Evolutionary conservation across 2,113 vertebrate genomes (phyloP).

Genomic region (Neolamprologus sp.): DNA sequence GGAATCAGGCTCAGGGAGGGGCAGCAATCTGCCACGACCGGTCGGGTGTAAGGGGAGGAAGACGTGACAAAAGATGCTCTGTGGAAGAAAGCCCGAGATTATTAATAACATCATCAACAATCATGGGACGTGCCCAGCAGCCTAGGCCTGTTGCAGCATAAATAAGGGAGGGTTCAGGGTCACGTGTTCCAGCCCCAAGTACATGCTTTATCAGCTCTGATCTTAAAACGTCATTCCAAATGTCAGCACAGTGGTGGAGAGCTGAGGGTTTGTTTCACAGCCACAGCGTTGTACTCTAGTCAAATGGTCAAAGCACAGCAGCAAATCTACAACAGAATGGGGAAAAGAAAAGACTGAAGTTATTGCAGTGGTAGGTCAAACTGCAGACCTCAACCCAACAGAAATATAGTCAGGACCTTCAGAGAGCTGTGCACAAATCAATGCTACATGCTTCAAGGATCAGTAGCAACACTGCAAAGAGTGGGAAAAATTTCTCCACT

Average conservation of each 20-base stretch:
- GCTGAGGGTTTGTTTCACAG: neutral
- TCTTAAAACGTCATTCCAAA: neutral
- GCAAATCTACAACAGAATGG: neutral
- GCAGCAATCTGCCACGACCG: neutral
- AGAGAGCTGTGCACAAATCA: neutral
- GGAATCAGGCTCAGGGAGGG: neutral
- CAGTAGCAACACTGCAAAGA: neutral
- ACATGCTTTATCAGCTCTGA: accelerated
- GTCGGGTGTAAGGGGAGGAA: neutral
- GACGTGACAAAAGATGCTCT: neutral
- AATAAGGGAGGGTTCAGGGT: neutral
- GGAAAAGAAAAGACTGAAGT: neutral
- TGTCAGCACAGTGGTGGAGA: neutral
- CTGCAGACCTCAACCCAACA: neutral
- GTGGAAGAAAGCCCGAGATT: neutral
- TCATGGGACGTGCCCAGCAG: neutral
- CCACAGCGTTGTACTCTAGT: neutral
- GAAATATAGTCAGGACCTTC: neutral
- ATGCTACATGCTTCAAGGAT: neutral
- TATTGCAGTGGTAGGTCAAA: neutral
- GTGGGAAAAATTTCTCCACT: neutral
- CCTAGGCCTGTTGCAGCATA: neutral
- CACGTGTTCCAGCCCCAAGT: neutral
- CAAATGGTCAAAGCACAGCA: neutral
- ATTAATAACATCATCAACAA: neutral